Percentiles rank a stretch among this genome's conserved stretches.
Evolutionary conservation across 1,140 invertebrate genomes (phyloP).

Genomic region (Meloidogyne hapla): DNA sequence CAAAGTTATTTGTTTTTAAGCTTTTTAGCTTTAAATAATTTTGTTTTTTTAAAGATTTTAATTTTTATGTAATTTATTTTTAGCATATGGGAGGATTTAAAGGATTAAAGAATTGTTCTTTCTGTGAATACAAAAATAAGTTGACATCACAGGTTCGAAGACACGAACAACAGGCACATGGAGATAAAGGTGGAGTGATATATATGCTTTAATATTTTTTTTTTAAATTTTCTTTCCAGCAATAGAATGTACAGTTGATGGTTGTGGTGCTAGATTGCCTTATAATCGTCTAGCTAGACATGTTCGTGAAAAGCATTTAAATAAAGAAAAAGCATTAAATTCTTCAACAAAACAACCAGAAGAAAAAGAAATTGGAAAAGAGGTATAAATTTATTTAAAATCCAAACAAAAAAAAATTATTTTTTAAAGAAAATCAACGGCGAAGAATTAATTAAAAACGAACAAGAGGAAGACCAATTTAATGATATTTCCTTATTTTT

Average conservation of each 20-base stretch:
- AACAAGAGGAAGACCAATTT: neutral
- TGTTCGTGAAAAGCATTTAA: conserved; percentile 28
- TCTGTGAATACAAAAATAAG: conserved; percentile 18
- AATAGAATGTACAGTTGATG: conserved; percentile 29
- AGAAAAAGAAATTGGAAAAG: conserved; percentile 13
- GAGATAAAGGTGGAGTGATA: conserved; percentile 27
- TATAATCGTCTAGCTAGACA: conserved; percentile 23
- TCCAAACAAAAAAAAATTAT: neutral
- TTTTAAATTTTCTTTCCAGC: conserved; percentile 5
- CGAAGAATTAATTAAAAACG: too few relatives aligned
- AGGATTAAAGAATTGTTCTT: conserved; percentile 6
- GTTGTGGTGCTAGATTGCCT: conserved; percentile 24
- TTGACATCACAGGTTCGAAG: conserved; percentile 15
- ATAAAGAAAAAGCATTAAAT: neutral
- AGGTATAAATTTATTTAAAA: too few relatives aligned
- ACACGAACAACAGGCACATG: conserved; percentile 22
- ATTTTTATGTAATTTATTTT: neutral
- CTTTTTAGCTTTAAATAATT: neutral
- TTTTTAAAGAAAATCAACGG: neutral
- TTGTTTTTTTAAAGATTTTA: neutral
- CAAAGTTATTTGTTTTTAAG: neutral
- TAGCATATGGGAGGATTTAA: neutral
- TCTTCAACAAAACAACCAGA: neutral
- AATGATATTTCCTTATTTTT: neutral
- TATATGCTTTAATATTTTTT: too few relatives aligned